phyloP scores from a whole-genome alignment of 1,140 invertebrate species.

The Drosophila suzukii region DNA sequence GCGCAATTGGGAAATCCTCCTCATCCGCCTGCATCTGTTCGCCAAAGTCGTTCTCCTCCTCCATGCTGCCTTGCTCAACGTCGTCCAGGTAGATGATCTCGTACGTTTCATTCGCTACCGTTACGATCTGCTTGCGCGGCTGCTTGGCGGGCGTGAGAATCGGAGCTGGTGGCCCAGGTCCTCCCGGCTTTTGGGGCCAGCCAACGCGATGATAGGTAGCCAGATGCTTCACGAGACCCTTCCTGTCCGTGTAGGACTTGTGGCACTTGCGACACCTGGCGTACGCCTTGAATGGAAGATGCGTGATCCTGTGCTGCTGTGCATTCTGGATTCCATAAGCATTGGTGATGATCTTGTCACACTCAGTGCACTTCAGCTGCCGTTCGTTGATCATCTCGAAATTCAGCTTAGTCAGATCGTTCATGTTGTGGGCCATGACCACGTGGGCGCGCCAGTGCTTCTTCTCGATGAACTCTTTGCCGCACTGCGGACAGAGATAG shows the following conservation, averaged over 20 bases:
- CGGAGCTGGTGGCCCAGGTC: background rate
- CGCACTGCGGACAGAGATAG: conserved; percentile 78
- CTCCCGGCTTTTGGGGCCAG: conserved; percentile 30
- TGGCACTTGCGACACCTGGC: conserved; percentile 72
- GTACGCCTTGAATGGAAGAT: conserved; percentile 75
- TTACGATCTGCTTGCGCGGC: conserved; percentile 67
- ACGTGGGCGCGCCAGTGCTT: conserved; percentile 79
- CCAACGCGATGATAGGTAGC: conserved; percentile 68
- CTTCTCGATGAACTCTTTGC: conserved; percentile 74
- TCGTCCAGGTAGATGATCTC: conserved; percentile 78
- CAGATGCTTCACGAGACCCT: conserved; percentile 76
- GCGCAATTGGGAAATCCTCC: conserved; percentile 40
- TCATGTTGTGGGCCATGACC: conserved; percentile 69
- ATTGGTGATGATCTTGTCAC: conserved; percentile 79
- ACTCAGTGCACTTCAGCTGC: conserved; percentile 71
- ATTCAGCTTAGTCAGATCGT: conserved; percentile 68
- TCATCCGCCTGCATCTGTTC: conserved; percentile 75
- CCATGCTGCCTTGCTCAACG: conserved; percentile 32
- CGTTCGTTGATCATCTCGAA: conserved; percentile 71
- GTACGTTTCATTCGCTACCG: conserved; percentile 68
- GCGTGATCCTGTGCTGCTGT: conserved; percentile 77
- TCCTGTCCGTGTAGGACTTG: conserved; percentile 77
- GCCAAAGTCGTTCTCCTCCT: conserved; percentile 70
- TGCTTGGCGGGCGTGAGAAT: conserved; percentile 6
- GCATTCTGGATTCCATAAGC: conserved; percentile 82